phyloP scores from a whole-genome alignment of 2,113 vertebrate species.

The Erythrocebus patas region DNA sequence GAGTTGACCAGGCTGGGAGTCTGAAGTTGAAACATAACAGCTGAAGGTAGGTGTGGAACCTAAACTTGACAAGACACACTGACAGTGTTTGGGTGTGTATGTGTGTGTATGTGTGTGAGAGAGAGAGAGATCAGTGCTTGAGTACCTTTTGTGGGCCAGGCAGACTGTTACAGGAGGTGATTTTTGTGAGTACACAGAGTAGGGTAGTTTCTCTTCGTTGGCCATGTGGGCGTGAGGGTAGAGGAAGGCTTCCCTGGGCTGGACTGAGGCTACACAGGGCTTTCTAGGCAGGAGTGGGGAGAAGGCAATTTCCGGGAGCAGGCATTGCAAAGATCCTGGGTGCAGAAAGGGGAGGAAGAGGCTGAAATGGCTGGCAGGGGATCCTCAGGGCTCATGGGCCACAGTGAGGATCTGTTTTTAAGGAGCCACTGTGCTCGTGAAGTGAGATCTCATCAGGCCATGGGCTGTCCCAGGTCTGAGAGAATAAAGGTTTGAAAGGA shows the following conservation, averaged over 20 bases:
- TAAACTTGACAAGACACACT: neutral
- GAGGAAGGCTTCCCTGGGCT: neutral
- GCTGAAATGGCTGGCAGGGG: neutral
- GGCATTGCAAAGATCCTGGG: neutral
- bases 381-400: neutral
- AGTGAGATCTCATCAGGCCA: neutral
- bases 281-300: neutral
- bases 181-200: neutral
- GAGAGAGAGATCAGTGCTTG: neutral
- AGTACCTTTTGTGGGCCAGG: neutral
- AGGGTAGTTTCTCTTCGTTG: neutral
- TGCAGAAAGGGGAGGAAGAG: too few species aligned
- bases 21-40: neutral
- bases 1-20: neutral
- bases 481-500: neutral
- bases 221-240: accelerated
- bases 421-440: neutral
- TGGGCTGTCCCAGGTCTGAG: neutral
- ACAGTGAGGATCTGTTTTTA: neutral
- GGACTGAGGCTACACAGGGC: neutral
- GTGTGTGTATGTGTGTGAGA: neutral
- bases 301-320: neutral
- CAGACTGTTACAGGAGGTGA: neutral
- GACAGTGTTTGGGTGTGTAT: neutral
- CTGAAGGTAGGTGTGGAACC: neutral